Evolutionary conservation across 2,113 vertebrate species (phyloP).

Genomic region (Triplophysa siluroides): DNA sequence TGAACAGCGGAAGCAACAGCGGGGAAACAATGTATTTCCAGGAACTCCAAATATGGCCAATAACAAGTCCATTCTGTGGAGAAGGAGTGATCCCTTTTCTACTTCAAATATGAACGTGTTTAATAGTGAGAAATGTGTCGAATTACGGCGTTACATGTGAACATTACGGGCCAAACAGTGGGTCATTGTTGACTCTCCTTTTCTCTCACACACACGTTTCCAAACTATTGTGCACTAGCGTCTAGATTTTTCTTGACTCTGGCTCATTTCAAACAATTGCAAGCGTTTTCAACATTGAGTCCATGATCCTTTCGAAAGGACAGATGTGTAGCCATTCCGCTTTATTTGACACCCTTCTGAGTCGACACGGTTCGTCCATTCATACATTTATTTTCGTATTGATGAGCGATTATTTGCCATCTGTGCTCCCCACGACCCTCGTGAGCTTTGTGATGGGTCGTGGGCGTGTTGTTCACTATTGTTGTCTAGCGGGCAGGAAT

Average conservation of each 20-base stretch:
- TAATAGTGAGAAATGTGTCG: conserved; percentile 35
- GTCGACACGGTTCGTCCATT: background rate
- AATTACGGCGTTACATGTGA: conserved; percentile 38
- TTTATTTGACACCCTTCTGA: background rate
- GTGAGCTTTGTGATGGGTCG: conserved; percentile 22
- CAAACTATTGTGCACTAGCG: background rate
- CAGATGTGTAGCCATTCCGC: background rate
- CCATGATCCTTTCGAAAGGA: background rate
- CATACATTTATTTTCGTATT: conserved; percentile 17
- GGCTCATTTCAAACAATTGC: background rate
- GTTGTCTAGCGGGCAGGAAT: conserved; percentile 22
- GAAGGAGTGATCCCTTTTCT: too few species aligned
- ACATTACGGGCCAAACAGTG: conserved; percentile 41
- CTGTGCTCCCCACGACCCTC: conserved; percentile 44
- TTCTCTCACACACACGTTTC: background rate
- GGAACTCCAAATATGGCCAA: background rate
- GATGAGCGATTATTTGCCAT: conserved; percentile 40
- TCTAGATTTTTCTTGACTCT: background rate
- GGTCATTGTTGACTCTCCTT: conserved; percentile 33
- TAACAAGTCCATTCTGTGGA: background rate
- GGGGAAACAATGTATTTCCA: too few species aligned
- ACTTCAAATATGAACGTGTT: background rate
- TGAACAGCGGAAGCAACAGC: background rate
- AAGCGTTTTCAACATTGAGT: background rate
- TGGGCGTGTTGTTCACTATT: conserved; percentile 39